Base-by-base conservation (phyloP, 1,140 invertebrate species). In the Tetramorium alpestre region DNA sequence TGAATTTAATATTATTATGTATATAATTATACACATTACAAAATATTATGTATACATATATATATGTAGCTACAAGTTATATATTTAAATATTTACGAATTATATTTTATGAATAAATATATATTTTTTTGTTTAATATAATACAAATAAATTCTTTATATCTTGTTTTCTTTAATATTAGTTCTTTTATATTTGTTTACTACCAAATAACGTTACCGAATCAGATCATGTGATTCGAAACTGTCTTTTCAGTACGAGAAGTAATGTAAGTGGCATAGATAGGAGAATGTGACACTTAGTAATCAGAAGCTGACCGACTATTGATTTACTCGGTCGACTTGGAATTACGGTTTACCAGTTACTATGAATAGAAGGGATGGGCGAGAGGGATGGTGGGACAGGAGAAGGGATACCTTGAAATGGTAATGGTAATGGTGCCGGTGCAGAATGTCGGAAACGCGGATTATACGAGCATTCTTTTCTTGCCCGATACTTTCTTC, bases 361-460 rank as follows among this genome's bases (percentile, higher is more conserved):
- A 49, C n/a, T 18, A 33, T 47, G 33, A 33, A 76, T 67, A 85
- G 72, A 65, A 86, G 87, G 81, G 69, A 28, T 64, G 56, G 41
- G 72, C 70, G 56, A 65, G 41, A 73, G 49, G 22, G 44, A 58
- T 10, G 77, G 18, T 38, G 76, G 28, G 49, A 47, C 62, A 38
- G 65, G 76, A 33, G 72, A 81, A 58, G 88, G 51, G 47, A 72
- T 75, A 86, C 72, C 81, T 86, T 73, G 77, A 82, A 92, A 88
- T 89, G 75, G 86, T 87, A 90, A 90, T 90, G 89, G 86, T 89
- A 89, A 88, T 89, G 88, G 78, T 91, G 86, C 88, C 89, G 86
- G 84, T 88, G 78, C 89, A 90, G 89, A 86, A 87, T 84, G 89
- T 88, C 77, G 78, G 58, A 87, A 90, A 88, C 78, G 88, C 87